Conservation (phyloP, 2,888 invertebrate species). For the Empis stercorea region DNA sequence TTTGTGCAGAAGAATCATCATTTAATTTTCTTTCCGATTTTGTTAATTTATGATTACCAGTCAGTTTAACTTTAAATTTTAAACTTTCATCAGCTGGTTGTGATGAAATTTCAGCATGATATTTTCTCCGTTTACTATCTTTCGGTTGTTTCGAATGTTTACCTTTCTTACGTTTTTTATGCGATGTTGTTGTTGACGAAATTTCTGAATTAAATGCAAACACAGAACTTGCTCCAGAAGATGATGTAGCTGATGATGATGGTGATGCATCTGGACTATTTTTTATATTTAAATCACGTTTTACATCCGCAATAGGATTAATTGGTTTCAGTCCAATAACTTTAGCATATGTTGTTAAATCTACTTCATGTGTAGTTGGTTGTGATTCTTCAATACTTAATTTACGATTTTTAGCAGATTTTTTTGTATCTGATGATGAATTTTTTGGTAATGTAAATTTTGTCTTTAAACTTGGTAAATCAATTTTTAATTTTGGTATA, state of each 20-base stretch:
- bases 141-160: constrained; percentile 43
- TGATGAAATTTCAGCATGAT: constrained; percentile 42
- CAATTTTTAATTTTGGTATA: constrained; percentile 31
- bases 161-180: constrained; percentile 43
- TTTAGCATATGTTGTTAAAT: constrained; percentile 33
- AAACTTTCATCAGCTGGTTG: constrained; percentile 37
- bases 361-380: constrained; percentile 19
- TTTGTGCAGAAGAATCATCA: too few species aligned
- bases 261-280: constrained; percentile 29
- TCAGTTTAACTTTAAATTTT: constrained; percentile 43
- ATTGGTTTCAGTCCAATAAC: constrained; percentile 34
- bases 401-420: constrained; percentile 19
- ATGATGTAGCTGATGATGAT: constrained; percentile 23
- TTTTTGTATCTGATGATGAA: constrained; percentile 8
- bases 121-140: constrained; percentile 38
- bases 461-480: constrained; percentile 27
- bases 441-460: constrained; percentile 22
- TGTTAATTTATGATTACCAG: constrained; percentile 26
- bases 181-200: constrained; percentile 23
- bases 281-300: constrained; percentile 15
- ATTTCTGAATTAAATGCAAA: constrained; percentile 13
- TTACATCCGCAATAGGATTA: constrained; percentile 15
- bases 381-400: constrained; percentile 21
- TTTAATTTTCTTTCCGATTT: constrained; percentile 17
- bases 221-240: constrained; percentile 23